Evolutionary conservation across 1,140 invertebrate genomes (phyloP), one percentile per base, ranked within the genome.

Genomic region (Drosophila lacteicornis): DNA sequence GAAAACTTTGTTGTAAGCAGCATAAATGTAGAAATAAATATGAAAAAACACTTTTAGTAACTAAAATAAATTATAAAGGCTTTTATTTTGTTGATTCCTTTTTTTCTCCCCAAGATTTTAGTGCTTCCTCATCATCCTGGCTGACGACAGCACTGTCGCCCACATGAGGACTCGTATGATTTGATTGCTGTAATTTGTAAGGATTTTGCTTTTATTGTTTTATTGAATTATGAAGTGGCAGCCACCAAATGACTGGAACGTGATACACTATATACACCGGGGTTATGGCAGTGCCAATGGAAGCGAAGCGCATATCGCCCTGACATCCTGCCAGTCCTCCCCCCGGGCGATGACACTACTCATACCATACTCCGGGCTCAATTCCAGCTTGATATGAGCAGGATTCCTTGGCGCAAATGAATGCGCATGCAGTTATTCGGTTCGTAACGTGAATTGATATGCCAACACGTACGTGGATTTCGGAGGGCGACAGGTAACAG

Each of bases 191-290:
- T 91, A 91, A 91, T 87, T 91, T 87, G 87, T 91, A 82, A 78
- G 88, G 88, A 91, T 91, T 91, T 87, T 55, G 67, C 67, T 79
- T 87, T 91, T 91, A 91, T 91, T 91, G 87, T 91, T 91, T 91
- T 91, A 91, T 91, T 91, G 88, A 91, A 91, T 91, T 91, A 91
- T 91, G 88, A 91, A 91, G 88, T 91, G 84, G 75, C 67, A 87
- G 75, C 80, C 76, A 67, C 60, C 65, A 91, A 91, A 91, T 91
- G 79, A 79, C 74, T 60, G 25, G 65, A 70, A 91, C 88, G 88
- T 91, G 88, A 79, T 85, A 83, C 80, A 78, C 84, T 80, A 56
- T 40, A 17, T 30, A 50, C 40, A 40, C n/a, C 9, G 5, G 40
- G 62, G 40, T 46, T 60, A 75, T 65, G 43, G 25, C 53, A 63